These are phyloP conservation scores for Coregonus ussuriensis DNA, from an alignment of 2,797 vertebrate species.

Conservation along the genomic window DNA sequence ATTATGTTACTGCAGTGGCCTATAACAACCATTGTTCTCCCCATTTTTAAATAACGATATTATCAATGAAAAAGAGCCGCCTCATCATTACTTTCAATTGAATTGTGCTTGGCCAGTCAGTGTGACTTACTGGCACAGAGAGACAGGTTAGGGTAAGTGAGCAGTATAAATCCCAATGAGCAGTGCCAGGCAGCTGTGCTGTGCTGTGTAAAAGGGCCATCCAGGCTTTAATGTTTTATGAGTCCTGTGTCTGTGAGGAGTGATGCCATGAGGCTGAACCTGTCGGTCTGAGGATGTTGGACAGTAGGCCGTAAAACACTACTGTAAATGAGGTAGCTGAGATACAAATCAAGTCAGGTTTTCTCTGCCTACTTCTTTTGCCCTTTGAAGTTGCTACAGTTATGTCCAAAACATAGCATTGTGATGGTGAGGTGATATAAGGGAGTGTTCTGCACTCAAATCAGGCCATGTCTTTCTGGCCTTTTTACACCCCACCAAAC, in stretches of 20 bases:
- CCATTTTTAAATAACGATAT: constrained; percentile 19
- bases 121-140: constrained; percentile 5
- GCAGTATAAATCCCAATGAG: constrained; percentile 54
- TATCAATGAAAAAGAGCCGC: neutral
- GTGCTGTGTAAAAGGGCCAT: constrained; percentile 20
- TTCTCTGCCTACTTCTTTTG: constrained; percentile 30
- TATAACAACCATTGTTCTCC: constrained; percentile 6
- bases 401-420: constrained; percentile 1
- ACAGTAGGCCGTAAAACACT: constrained; percentile 56
- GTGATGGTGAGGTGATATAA: neutral
- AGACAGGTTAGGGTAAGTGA: constrained; percentile 31
- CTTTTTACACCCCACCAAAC: neutral
- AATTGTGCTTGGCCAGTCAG: constrained; percentile 25
- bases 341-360: constrained; percentile 60
- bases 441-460: neutral
- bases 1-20: neutral
- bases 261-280: constrained; percentile 49
- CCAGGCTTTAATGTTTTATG: constrained; percentile 66
- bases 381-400: constrained; percentile 46
- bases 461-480: neutral
- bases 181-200: constrained; percentile 47
- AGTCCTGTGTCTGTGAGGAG: constrained; percentile 52
- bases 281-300: constrained; percentile 54
- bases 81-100: constrained; percentile 14
- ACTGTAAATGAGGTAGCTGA: constrained; percentile 48